These are phyloP conservation scores for Cyclina sinensis DNA, from an alignment of 1,140 invertebrate genomes.

Conservation along the genomic window DNA sequence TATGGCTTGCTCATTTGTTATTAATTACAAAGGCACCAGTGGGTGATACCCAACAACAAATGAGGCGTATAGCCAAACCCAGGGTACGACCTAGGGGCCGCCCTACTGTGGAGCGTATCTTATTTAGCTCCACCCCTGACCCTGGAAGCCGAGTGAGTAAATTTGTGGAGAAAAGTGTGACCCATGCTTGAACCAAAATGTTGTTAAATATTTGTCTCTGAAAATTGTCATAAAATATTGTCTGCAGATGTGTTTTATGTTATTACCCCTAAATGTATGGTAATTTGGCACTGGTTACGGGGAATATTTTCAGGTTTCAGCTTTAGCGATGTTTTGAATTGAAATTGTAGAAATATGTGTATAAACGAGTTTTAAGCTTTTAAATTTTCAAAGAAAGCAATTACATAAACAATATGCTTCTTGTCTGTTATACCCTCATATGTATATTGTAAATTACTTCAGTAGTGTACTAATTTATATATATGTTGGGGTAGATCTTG, in stretches of 20 bases:
- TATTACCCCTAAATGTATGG: too few relatives aligned
- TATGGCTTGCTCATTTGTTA: background rate
- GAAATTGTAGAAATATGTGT: too few relatives aligned
- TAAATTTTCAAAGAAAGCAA: too few relatives aligned
- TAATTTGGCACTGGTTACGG: too few relatives aligned
- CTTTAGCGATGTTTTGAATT: too few relatives aligned
- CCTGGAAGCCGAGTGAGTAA: slow-evolving; percentile 51
- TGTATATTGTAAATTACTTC: background rate
- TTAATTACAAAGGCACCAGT: slow-evolving; percentile 4
- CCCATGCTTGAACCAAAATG: background rate
- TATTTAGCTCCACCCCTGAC: slow-evolving; percentile 64
- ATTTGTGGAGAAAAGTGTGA: background rate
- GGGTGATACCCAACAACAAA: slow-evolving; percentile 60
- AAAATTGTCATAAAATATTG: too few relatives aligned
- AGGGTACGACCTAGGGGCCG: slow-evolving; percentile 13
- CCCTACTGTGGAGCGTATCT: slow-evolving; percentile 49
- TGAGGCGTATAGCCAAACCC: slow-evolving; percentile 61
- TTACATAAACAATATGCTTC: too few relatives aligned
- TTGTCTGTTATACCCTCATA: too few relatives aligned
- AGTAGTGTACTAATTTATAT: background rate
- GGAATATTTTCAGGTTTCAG: too few relatives aligned
- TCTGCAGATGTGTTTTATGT: too few relatives aligned
- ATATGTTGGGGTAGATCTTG: background rate
- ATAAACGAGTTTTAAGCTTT: too few relatives aligned
- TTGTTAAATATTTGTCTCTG: background rate